phyloP scores from a whole-genome alignment of 2,888 invertebrate species.

The Gasteruption jaculator region DNA sequence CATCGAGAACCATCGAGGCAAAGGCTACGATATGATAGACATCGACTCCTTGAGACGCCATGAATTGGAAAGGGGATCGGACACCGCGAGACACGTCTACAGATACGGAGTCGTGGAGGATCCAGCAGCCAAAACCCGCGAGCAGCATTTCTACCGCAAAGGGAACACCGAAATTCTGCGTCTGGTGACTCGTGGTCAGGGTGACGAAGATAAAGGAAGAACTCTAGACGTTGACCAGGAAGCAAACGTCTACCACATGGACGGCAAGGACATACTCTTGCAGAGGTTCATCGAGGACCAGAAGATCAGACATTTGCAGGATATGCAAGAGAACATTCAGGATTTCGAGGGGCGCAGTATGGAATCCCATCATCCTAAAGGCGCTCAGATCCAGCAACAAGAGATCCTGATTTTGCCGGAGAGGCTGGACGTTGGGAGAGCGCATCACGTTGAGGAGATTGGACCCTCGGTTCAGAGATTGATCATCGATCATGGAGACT shows the following conservation, averaged over 20 bases:
- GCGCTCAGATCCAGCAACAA: conserved; percentile 22
- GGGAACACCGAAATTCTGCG: conserved; percentile 81
- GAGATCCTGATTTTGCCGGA: conserved; percentile 41
- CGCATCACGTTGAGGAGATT: conserved; percentile 35
- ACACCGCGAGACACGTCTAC: conserved; percentile 50
- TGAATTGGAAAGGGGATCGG: conserved; percentile 74
- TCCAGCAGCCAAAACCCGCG: conserved; percentile 56
- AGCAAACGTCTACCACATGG: conserved; percentile 23
- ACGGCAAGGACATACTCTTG: conserved; percentile 79
- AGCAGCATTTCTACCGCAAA: conserved; percentile 76
- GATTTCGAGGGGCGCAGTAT: conserved; percentile 37
- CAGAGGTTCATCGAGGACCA: conserved; percentile 80
- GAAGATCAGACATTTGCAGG: conserved; percentile 36
- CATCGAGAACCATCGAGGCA: conserved; percentile 56
- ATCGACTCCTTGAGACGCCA: conserved; percentile 72
- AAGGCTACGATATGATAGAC: conserved; percentile 57
- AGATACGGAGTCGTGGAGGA: conserved; percentile 35
- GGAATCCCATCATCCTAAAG: conserved; percentile 39
- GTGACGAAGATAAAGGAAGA: conserved; percentile 60
- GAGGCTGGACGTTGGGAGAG: conserved; percentile 35
- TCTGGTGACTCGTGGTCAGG: conserved; percentile 70
- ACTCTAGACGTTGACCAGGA: conserved; percentile 2
- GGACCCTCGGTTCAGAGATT: conserved; percentile 36
- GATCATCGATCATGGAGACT: conserved; percentile 34
- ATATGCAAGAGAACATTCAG: conserved; percentile 29